Percentiles rank a stretch among this genome's conserved stretches.
These are phyloP conservation scores for Apteryx mantelli DNA, from an alignment of 2,113 vertebrate genomes.

Conservation along the genomic window DNA sequence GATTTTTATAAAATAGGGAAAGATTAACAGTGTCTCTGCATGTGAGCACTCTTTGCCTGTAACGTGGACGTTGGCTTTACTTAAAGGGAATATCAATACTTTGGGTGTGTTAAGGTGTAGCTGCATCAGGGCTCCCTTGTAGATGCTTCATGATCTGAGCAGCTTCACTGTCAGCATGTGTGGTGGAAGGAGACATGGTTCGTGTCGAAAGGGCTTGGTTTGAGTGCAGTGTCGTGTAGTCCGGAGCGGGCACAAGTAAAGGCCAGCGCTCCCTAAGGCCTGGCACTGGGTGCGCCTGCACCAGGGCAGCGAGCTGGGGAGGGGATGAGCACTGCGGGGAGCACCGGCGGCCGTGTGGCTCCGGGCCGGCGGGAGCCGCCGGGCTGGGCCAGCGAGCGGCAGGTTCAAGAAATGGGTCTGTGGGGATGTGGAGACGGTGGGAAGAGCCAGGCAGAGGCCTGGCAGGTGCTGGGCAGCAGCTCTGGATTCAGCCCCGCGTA, in stretches of 20 bases:
- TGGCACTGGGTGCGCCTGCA: background rate
- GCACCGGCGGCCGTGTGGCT: background rate
- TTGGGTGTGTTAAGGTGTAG: background rate
- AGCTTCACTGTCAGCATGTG: fast-evolving
- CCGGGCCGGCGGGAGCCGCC: fast-evolving
- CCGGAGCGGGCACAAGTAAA: fast-evolving
- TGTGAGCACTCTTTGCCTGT: background rate
- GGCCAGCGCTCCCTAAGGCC: background rate
- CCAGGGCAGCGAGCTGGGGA: background rate
- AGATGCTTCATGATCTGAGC: background rate
- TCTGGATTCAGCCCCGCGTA: background rate
- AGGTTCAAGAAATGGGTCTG: background rate
- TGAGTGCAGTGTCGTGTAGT: background rate
- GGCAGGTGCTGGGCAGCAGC: background rate
- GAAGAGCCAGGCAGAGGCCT: background rate
- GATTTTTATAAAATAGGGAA: background rate
- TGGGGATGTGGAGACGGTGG: background rate
- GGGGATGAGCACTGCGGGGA: background rate
- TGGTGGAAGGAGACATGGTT: background rate
- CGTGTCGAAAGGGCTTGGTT: background rate
- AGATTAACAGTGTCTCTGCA: background rate
- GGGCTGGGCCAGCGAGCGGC: background rate
- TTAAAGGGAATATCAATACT: background rate
- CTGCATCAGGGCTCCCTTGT: background rate
- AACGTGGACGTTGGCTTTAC: background rate